Evolutionary conservation across 2,888 invertebrate genomes (phyloP), one percentile per base, ranked within the genome.

Genomic region (Strigamia maritima): DNA sequence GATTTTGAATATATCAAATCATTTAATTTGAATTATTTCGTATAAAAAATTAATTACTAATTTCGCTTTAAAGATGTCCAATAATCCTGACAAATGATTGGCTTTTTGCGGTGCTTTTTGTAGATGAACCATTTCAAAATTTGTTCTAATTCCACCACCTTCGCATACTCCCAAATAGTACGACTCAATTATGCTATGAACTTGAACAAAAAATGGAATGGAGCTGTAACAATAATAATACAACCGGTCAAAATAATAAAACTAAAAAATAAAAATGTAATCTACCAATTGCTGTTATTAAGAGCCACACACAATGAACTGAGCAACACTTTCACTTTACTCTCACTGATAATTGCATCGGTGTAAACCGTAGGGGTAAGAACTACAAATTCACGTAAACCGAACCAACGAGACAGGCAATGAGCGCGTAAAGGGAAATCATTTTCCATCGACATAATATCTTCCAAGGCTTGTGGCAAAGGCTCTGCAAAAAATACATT

Each of bases 41-140:
- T 26, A n/a, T 28, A 28, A 26, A 10, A 16, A 35, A 75, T 28
- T 60, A 31, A 31, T 31, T 78, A 87, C 92, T 90, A 84, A 93
- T 90, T 90, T 98, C 28, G 93, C 92, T 87, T 95, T 95, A 85
- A 98, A 98, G 81, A 98, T 87, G 83, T 93, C 91, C 54, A 96
- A 87, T 76, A 98, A 88, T 2, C 91, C 91, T 83, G 85, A 24
- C 0, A 98, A 89, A 87, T 95, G 93, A 82, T 91, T 91, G 84
- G 93, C 95, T 83, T 94, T 92, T 28, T 90, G 89, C 0, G 95
- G 94, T 79, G 92, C 90, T 82, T 90, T 90, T 84, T 92, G 92
- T 81, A 98, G 88, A 85, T 96, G 93, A 76, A 95, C 92, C 89
- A 95, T 94, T 84, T 97, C 94, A 86, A 94, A 96, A 84, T 92